phyloP scores from a whole-genome alignment of 2,797 vertebrate genomes.

The Falco rusticolus region DNA sequence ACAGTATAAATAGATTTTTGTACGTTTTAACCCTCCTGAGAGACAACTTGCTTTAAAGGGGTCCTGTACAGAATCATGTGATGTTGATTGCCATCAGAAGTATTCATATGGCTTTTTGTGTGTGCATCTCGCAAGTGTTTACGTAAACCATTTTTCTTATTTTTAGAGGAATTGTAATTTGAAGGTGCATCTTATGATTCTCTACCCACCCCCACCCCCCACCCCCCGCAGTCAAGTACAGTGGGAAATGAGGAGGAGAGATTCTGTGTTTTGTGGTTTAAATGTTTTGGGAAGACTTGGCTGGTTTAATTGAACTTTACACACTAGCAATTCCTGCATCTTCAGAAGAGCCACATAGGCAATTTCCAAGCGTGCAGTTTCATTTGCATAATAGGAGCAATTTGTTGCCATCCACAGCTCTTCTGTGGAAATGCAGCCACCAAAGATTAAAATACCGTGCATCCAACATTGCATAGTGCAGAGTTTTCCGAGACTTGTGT shows the following conservation, averaged over 20 bases:
- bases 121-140: background rate
- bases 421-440: slow-evolving; percentile 54
- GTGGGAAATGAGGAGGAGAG: background rate
- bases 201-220: no score
- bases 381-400: slow-evolving; percentile 66
- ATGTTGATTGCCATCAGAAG: background rate
- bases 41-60: background rate
- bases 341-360: slow-evolving; percentile 52
- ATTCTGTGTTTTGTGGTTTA: slow-evolving; percentile 13
- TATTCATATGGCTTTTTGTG: background rate
- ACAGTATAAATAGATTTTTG: background rate
- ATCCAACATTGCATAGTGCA: background rate
- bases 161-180: background rate
- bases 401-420: slow-evolving; percentile 71
- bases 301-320: slow-evolving; percentile 52
- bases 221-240: background rate
- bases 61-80: background rate
- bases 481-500: background rate
- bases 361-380: slow-evolving; percentile 49
- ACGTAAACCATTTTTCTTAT: background rate
- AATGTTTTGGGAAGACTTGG: slow-evolving; percentile 18
- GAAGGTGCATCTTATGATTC: background rate
- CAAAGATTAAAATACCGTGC: background rate
- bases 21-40: background rate
- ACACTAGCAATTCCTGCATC: background rate